phyloP scores from a whole-genome alignment of 2,888 invertebrate species.

The Endomychus coccineus region DNA sequence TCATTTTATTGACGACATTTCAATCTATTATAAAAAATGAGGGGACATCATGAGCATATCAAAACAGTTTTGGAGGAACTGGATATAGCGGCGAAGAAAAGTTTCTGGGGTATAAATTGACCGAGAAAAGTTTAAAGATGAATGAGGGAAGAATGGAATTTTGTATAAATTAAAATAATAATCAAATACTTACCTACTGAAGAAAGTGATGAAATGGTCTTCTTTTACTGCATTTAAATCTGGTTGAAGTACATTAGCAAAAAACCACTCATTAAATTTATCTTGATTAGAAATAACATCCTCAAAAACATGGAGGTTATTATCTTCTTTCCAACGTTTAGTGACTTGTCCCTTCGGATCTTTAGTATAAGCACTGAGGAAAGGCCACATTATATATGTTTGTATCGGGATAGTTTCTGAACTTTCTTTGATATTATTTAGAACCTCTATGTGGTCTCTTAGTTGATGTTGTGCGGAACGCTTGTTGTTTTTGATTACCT shows the following conservation, averaged over 20 bases:
- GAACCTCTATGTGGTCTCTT: slow-evolving; percentile 37
- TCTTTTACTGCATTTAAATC: slow-evolving; percentile 20
- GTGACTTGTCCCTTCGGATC: slow-evolving; percentile 34
- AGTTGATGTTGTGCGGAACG: slow-evolving; percentile 39
- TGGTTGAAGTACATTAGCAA: slow-evolving; percentile 26
- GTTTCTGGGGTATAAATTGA: too few relatives aligned
- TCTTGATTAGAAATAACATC: slow-evolving; percentile 28
- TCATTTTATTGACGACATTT: too few relatives aligned
- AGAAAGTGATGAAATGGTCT: slow-evolving; percentile 28
- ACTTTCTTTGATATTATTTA: slow-evolving; percentile 24
- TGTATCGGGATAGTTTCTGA: slow-evolving; percentile 26
- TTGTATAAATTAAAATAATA: too few relatives aligned
- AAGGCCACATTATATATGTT: slow-evolving; percentile 39
- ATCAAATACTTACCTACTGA: slow-evolving; percentile 31
- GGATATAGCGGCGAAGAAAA: too few relatives aligned
- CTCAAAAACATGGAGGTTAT: slow-evolving; percentile 35
- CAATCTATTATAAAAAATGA: too few relatives aligned
- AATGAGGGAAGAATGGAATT: too few relatives aligned
- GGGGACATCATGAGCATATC: too few relatives aligned
- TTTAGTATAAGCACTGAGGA: slow-evolving; percentile 31
- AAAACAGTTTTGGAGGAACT: too few relatives aligned
- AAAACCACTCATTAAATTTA: slow-evolving; percentile 35
- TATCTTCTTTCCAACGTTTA: slow-evolving; percentile 36
- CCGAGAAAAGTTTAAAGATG: too few relatives aligned
- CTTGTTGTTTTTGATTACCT: slow-evolving; percentile 39